These are phyloP conservation scores for Luffia ferchaultella DNA, from an alignment of 2,888 invertebrate genomes.

Conservation along the genomic window DNA sequence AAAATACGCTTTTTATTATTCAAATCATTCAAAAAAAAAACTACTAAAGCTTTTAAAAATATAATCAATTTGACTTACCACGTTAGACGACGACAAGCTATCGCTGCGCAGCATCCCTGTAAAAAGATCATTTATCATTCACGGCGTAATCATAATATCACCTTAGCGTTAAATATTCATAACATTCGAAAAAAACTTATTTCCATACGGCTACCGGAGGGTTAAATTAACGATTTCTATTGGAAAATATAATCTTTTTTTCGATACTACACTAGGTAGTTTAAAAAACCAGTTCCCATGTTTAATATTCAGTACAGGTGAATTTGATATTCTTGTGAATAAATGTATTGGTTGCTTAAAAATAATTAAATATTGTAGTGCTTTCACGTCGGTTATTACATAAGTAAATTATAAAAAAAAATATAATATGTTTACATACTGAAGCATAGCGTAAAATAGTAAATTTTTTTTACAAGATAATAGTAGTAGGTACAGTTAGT, in stretches of 20 bases:
- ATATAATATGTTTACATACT: too few relatives aligned
- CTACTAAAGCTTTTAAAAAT: constrained; percentile 21
- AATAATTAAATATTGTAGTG: too few relatives aligned
- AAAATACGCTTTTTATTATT: constrained; percentile 3
- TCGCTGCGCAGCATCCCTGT: not conserved
- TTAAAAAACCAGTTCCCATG: not conserved
- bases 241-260: not conserved
- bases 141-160: constrained; percentile 22
- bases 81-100: constrained; percentile 9
- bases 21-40: constrained; percentile 10
- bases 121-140: constrained; percentile 30
- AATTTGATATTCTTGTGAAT: not conserved
- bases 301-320: not conserved
- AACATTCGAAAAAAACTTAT: constrained; percentile 3
- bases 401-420: too few relatives aligned
- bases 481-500: too few relatives aligned
- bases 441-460: too few relatives aligned
- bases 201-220: constrained; percentile 7
- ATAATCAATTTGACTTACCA: constrained; percentile 44
- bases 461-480: too few relatives aligned
- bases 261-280: not conserved
- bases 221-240: not conserved
- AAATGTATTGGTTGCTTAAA: too few relatives aligned
- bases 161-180: constrained; percentile 1
- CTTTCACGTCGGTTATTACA: too few relatives aligned